These are phyloP conservation scores for Prosapia bicincta DNA, from an alignment of 2,888 invertebrate species.

Conservation along the genomic window DNA sequence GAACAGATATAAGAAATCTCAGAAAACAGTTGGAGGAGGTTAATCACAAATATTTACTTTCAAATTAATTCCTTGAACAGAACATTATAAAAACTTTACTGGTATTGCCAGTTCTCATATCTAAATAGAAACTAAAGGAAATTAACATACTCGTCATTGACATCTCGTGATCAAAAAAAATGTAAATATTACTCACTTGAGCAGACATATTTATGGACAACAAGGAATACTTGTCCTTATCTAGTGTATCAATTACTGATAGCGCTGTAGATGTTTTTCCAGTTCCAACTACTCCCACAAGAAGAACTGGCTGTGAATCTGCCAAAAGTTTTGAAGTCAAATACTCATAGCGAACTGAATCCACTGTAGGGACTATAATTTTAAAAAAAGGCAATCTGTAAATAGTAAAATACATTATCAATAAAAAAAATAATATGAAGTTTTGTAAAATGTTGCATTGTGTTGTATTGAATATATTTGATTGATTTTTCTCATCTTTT, in stretches of 20 bases:
- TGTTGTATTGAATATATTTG: too few relatives aligned
- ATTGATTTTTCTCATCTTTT: too few relatives aligned
- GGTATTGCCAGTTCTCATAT: too few relatives aligned
- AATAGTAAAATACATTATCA: too few relatives aligned
- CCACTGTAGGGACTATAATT: conserved; percentile 83
- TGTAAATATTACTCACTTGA: conserved; percentile 51
- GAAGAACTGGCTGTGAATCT: conserved; percentile 65
- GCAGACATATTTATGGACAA: conserved; percentile 86
- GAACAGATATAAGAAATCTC: too few relatives aligned
- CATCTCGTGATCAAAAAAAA: too few relatives aligned
- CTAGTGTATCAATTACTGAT: conserved; percentile 52
- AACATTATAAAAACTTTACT: too few relatives aligned
- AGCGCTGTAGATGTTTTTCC: conserved; percentile 79
- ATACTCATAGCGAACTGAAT: conserved; percentile 79
- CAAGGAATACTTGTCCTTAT: conserved; percentile 56
- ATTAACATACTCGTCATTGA: too few relatives aligned
- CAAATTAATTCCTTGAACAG: too few relatives aligned
- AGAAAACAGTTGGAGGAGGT: too few relatives aligned
- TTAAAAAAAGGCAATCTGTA: conserved; percentile 73
- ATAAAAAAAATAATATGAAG: conserved; percentile 23
- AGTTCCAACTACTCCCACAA: conserved; percentile 84
- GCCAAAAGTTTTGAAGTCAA: conserved; percentile 63
- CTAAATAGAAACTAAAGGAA: too few relatives aligned
- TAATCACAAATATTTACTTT: too few relatives aligned
- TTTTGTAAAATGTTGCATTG: conserved; percentile 2